Evolutionary conservation across 2,888 invertebrate species (phyloP), one percentile per base, ranked within the genome.

Genomic region (Lacanobia oleracea): DNA sequence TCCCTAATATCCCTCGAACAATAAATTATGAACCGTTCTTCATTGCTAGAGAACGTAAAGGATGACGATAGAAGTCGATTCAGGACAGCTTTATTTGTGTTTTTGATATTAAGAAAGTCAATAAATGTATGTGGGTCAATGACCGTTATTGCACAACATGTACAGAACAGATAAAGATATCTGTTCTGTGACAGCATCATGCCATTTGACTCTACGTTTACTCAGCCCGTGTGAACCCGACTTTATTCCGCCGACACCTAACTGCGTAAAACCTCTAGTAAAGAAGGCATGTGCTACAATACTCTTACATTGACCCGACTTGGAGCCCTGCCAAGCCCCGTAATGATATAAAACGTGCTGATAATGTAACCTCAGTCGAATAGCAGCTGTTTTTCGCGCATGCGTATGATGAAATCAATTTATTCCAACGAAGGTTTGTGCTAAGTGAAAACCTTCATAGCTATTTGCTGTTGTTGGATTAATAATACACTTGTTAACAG

Each of bases 401-500:
- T 63, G 75, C 56, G 68, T 67, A 59, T 59, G 45, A 16, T 57
- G 61, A 75, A 68, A 70, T 72, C 51, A 85, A 72, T 85, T 75
- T 60, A 75, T 48, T 69, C 10, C 21, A 40, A 54, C 37, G 45
- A 56, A 65, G 63, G 40, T 67, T 65, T 66, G 43, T 10, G 40
- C 53, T 57, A 54, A 68, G 21, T 33, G 40, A 65, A 72, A 72
- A 48, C 59, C 68, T 82, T 82, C 83, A 83, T 59, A 65, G 62
- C 1, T 59, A 50, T 66, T 75, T 57, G 21, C n/a, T 37, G 10
- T 69, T 60, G 50, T 72, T 74, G 60, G 62, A 62, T 72, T 61
- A 64, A 54, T 57, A 72, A 63, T 62, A 54, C n/a, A 37, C 62
- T 80, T 80, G 0, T 40, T 40, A 56, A 64, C 50, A 50, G n/a